Percentiles rank a stretch among this genome's conserved stretches.
These are phyloP conservation scores for Labrus mixtus DNA, from an alignment of 2,113 vertebrate species.

Conservation along the genomic window DNA sequence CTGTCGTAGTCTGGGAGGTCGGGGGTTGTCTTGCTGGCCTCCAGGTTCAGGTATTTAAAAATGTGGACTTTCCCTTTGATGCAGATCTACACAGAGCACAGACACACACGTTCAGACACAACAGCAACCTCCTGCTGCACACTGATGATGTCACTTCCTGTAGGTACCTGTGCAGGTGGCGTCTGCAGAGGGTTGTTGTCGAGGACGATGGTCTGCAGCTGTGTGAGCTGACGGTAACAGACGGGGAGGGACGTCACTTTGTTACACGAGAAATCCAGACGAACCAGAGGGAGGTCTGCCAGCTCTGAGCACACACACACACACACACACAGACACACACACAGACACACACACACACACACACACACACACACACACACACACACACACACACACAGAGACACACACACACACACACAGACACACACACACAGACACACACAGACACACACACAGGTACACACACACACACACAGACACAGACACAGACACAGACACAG, in stretches of 20 bases:
- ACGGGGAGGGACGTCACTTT: conserved; percentile 94
- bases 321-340: too few relatives aligned
- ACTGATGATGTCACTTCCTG: background rate
- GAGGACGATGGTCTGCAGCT: conserved; percentile 93
- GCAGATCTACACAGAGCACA: conserved; percentile 84
- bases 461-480: too few relatives aligned
- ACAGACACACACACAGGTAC: too few relatives aligned
- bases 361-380: too few relatives aligned
- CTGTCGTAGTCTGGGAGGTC: conserved; percentile 94
- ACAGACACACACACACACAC: too few relatives aligned
- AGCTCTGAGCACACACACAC: conserved; percentile 84
- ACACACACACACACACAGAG: too few relatives aligned
- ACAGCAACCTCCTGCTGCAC: accelerated
- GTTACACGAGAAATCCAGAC: conserved; percentile 98
- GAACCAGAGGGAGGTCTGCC: conserved; percentile 93
- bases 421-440: too few relatives aligned
- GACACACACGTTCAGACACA: background rate
- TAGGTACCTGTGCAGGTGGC: conserved; percentile 94
- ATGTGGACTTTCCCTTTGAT: conserved; percentile 99
- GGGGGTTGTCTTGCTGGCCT: conserved; percentile 94
- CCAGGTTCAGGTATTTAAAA: conserved; percentile 97
- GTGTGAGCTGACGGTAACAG: conserved; percentile 92
- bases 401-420: too few relatives aligned
- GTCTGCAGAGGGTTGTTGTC: conserved; percentile 97
- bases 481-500: too few relatives aligned